These are phyloP conservation scores for Spodoptera picta DNA, from an alignment of 2,888 invertebrate species.

Conservation along the genomic window DNA sequence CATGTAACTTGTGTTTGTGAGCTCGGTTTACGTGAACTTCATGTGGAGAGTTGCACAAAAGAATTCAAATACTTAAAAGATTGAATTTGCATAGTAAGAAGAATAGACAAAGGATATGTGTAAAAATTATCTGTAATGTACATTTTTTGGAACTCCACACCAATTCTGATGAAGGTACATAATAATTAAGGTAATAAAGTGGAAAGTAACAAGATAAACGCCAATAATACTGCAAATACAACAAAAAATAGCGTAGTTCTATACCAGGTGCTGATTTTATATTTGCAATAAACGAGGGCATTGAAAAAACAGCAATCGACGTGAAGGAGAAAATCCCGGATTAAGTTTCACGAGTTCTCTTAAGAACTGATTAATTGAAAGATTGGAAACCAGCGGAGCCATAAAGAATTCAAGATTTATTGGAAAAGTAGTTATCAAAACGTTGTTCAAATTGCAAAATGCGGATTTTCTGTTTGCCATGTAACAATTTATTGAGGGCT, in stretches of 20 bases:
- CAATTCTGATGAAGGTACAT: too few species aligned
- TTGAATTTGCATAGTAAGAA: too few species aligned
- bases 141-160: too few species aligned
- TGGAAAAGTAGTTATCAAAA: slow-evolving; percentile 53
- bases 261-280: slow-evolving; percentile 36
- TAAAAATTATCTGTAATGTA: too few species aligned
- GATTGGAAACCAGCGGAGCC: slow-evolving; percentile 56
- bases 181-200: too few species aligned
- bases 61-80: slow-evolving; percentile 5
- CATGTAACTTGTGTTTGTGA: slow-evolving; percentile 32
- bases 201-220: too few species aligned
- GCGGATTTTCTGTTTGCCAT: slow-evolving; percentile 29
- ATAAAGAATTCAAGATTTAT: slow-evolving; percentile 58
- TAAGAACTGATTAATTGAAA: slow-evolving; percentile 62
- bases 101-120: too few species aligned
- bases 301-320: slow-evolving; percentile 37
- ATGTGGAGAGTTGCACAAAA: background rate
- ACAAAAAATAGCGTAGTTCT: background rate
- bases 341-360: slow-evolving; percentile 53
- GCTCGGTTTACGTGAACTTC: slow-evolving; percentile 11
- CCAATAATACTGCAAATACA: too few species aligned
- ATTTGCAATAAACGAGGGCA: slow-evolving; percentile 38
- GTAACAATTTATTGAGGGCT: slow-evolving; percentile 21
- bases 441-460: slow-evolving; percentile 49
- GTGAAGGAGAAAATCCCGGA: slow-evolving; percentile 43